A percentile compares a stretch with the other conserved stretches of the same genome.
Evolutionary conservation across 2,888 invertebrate species (phyloP).

Genomic region (Standfussiana lucernea): DNA sequence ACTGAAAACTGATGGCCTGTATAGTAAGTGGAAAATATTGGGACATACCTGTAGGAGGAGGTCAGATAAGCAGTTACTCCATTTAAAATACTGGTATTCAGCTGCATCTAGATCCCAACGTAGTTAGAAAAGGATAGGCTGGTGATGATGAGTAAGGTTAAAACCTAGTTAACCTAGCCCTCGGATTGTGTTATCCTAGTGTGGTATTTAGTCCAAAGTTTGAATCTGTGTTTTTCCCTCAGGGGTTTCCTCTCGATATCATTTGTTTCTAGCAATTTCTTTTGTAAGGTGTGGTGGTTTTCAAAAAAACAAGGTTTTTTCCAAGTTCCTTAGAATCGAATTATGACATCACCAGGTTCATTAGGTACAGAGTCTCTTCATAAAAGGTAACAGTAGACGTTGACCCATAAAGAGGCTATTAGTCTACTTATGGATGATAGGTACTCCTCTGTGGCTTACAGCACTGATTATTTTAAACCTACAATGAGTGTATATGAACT

Average conservation of each 20-base stretch:
- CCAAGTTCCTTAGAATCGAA: neutral
- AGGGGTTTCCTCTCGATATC: neutral
- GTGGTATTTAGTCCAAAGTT: neutral
- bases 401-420: conserved; percentile 53
- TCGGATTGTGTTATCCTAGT: neutral
- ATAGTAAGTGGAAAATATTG: too few species aligned
- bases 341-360: neutral
- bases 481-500: conserved; percentile 6
- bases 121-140: neutral
- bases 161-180: neutral
- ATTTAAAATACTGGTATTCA: neutral
- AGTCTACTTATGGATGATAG: conserved; percentile 31
- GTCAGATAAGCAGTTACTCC: neutral
- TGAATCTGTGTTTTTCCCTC: neutral
- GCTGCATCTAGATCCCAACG: neutral
- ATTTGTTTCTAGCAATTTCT: too few species aligned
- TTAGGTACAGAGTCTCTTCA: conserved; percentile 4
- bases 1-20: neutral
- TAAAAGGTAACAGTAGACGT: conserved; percentile 7
- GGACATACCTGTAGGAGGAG: too few species aligned
- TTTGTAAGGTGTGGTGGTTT: neutral
- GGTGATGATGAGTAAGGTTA: neutral
- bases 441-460: conserved; percentile 18
- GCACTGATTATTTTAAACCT: conserved; percentile 23
- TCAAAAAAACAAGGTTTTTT: neutral